These are phyloP conservation scores for Liparis tanakae DNA, from an alignment of 2,797 vertebrate genomes.

Conservation along the genomic window DNA sequence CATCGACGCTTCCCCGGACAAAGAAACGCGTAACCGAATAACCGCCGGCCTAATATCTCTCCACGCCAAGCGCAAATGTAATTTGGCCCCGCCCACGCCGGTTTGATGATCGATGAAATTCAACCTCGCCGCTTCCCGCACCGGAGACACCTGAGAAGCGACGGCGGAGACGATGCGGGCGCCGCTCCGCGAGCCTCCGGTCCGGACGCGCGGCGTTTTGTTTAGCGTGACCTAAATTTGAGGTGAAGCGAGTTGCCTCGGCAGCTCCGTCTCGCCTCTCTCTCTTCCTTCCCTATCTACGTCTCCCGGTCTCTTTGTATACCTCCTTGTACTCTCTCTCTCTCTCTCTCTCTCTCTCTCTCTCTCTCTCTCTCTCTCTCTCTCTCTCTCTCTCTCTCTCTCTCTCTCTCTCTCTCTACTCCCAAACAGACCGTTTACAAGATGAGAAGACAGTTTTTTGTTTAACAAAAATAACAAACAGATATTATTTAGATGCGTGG, in stretches of 20 bases:
- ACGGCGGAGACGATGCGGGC: conserved; percentile 16
- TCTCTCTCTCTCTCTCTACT: conserved; percentile 23
- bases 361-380: background rate
- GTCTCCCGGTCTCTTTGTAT: conserved; percentile 22
- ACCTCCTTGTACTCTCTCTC: background rate
- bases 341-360: conserved; percentile 23
- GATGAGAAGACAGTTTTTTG: conserved; percentile 62
- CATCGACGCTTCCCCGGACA: conserved; percentile 12
- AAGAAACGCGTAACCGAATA: conserved; percentile 48
- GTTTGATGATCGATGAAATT: conserved; percentile 47
- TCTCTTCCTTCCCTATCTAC: conserved; percentile 11
- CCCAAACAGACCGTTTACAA: conserved; percentile 45
- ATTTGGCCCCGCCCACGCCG: conserved; percentile 39
- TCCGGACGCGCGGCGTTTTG: conserved; percentile 73
- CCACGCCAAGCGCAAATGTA: conserved; percentile 28
- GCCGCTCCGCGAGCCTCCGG: conserved; percentile 52
- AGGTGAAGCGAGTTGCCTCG: conserved; percentile 77
- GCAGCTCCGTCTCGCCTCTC: conserved; percentile 74
- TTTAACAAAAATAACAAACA: background rate
- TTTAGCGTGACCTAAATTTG: conserved; percentile 82
- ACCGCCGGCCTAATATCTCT: conserved; percentile 42
- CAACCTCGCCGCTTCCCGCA: conserved; percentile 42
- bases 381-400: conserved; percentile 18
- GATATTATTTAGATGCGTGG: conserved; percentile 53
- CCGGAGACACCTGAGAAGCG: conserved; percentile 35